Conservation (phyloP, 1,140 invertebrate species). For the Lepidurus couesii region DNA sequence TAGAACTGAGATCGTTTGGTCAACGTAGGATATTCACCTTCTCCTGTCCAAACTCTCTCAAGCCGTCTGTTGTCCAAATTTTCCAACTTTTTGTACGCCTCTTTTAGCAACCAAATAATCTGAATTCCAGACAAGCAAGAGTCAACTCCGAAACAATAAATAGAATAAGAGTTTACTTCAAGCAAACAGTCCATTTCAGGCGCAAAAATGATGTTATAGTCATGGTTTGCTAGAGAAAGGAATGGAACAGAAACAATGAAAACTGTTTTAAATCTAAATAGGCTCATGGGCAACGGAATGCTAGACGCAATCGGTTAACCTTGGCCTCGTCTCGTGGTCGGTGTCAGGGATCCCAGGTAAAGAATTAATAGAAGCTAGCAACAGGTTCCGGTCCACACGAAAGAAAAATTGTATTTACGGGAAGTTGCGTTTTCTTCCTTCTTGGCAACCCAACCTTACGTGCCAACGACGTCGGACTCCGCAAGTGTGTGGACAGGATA, state of each 20-base stretch:
- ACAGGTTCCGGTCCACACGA: constrained; percentile 8
- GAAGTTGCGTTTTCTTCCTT: neutral
- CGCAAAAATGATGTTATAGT: neutral
- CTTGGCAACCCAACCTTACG: neutral
- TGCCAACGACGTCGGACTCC: neutral
- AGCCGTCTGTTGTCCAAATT: neutral
- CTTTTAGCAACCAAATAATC: too few relatives aligned
- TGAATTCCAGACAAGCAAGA: too few relatives aligned
- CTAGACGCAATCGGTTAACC: constrained; percentile 11
- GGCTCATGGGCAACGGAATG: constrained; percentile 16
- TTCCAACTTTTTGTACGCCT: neutral
- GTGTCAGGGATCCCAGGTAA: constrained; percentile 10
- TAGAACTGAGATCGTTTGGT: neutral
- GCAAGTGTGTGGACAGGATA: constrained; percentile 8
- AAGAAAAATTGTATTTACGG: neutral
- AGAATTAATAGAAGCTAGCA: neutral
- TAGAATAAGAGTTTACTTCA: neutral
- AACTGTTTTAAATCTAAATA: neutral
- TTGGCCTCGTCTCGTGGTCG: constrained; percentile 17
- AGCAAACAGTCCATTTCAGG: neutral
- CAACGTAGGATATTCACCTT: constrained; percentile 13
- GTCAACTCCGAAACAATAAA: neutral
- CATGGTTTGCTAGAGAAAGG: neutral
- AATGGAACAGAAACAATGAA: neutral
- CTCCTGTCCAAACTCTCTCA: neutral